Percentiles rank a stretch among this genome's conserved stretches.
These are phyloP conservation scores for Eciton burchellii DNA, from an alignment of 1,140 invertebrate species.

Conservation along the genomic window DNA sequence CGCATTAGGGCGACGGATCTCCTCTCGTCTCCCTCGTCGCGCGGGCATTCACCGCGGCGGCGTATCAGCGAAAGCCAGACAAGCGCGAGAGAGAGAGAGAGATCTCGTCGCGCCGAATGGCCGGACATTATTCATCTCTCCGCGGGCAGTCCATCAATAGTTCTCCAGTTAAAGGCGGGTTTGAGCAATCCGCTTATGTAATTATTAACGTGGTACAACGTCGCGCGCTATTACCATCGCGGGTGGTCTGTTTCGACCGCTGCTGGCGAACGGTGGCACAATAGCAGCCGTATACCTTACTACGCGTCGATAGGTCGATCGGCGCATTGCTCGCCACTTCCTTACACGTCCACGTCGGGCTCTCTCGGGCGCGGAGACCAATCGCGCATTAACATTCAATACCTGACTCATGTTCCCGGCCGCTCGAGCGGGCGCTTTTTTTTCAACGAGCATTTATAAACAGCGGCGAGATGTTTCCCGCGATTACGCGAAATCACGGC, in stretches of 20 bases:
- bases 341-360: conserved; percentile 44
- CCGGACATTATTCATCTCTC: conserved; percentile 25
- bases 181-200: conserved; percentile 58
- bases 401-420: conserved; percentile 14
- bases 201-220: conserved; percentile 60
- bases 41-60: too few relatives aligned
- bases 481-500: conserved; percentile 42
- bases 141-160: conserved; percentile 27
- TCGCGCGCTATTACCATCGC: conserved; percentile 61
- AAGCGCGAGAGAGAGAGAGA: conserved; percentile 10
- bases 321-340: conserved; percentile 58
- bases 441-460: neutral
- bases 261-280: conserved; percentile 72
- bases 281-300: conserved; percentile 72
- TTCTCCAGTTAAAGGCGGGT: conserved; percentile 59
- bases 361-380: conserved; percentile 30
- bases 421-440: neutral
- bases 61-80: neutral
- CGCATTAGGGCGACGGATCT: neutral
- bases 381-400: conserved; percentile 50
- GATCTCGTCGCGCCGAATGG: neutral
- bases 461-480: neutral
- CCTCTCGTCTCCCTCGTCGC: neutral
- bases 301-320: conserved; percentile 65
- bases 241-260: conserved; percentile 73